Conservation (phyloP, 2,888 invertebrate genomes). For the Chrysina gloriosa region DNA sequence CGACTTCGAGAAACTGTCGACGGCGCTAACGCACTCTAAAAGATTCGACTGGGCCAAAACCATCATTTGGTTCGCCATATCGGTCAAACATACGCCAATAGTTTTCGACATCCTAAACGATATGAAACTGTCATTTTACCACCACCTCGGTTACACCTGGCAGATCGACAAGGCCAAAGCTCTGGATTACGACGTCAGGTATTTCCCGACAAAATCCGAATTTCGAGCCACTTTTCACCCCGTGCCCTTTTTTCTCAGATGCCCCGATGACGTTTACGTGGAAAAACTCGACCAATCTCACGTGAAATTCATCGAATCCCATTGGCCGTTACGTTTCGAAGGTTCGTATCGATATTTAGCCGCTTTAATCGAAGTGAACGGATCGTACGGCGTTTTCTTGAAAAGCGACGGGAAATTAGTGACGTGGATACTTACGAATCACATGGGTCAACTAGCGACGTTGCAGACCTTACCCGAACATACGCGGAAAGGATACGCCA, state of each 20-base stretch:
- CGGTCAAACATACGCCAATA: background rate
- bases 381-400: conserved; percentile 60
- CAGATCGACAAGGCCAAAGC: conserved; percentile 6
- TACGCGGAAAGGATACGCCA: conserved; percentile 61
- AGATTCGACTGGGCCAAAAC: conserved; percentile 23
- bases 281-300: conserved; percentile 54
- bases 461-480: conserved; percentile 60
- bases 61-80: conserved; percentile 2
- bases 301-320: conserved; percentile 54
- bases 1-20: conserved; percentile 46
- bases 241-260: conserved; percentile 50
- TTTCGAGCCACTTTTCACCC: background rate
- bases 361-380: conserved; percentile 58
- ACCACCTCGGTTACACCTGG: background rate
- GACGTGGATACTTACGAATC: conserved; percentile 61
- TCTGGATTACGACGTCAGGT: conserved; percentile 7
- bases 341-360: conserved; percentile 56
- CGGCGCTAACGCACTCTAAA: conserved; percentile 49
- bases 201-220: background rate
- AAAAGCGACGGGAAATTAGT: conserved; percentile 58
- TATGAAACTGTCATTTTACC: background rate
- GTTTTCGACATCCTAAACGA: background rate
- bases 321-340: conserved; percentile 59
- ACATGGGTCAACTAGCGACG: conserved; percentile 58
- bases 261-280: conserved; percentile 59